Conservation (phyloP, 2,113 vertebrate genomes). For the Struthidea cinerea region DNA sequence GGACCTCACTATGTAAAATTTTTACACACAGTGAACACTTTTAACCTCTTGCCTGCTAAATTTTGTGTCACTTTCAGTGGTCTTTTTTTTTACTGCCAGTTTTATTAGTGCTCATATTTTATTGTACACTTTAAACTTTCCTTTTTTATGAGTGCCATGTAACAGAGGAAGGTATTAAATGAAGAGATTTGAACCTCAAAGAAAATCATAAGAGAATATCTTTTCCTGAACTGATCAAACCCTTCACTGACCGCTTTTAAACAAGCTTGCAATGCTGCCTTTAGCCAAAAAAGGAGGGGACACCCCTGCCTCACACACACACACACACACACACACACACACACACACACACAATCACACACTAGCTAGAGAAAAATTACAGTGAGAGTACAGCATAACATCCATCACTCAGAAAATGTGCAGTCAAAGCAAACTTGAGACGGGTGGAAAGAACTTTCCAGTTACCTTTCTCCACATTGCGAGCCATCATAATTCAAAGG, state of each 20-base stretch:
- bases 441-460: constrained; percentile 31
- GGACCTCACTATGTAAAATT: constrained; percentile 77
- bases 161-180: constrained; percentile 68
- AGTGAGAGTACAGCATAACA: neutral
- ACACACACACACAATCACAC: neutral
- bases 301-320: neutral
- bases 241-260: constrained; percentile 17
- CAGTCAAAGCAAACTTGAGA: constrained; percentile 42
- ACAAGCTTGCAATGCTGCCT: neutral
- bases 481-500: constrained; percentile 43
- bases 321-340: neutral
- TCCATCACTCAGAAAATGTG: constrained; percentile 9
- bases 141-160: constrained; percentile 61
- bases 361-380: neutral
- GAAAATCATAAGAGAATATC: constrained; percentile 51
- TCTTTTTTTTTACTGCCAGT: constrained; percentile 67
- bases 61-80: constrained; percentile 66
- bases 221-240: constrained; percentile 46
- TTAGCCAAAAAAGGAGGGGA: neutral
- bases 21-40: constrained; percentile 78
- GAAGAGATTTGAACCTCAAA: constrained; percentile 68
- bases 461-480: neutral
- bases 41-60: constrained; percentile 83
- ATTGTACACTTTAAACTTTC: constrained; percentile 71
- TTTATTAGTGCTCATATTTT: constrained; percentile 77